Percentiles rank a stretch among this genome's conserved stretches.
Evolutionary conservation across 2,888 invertebrate species (phyloP).

Genomic region (Apantesis nais): DNA sequence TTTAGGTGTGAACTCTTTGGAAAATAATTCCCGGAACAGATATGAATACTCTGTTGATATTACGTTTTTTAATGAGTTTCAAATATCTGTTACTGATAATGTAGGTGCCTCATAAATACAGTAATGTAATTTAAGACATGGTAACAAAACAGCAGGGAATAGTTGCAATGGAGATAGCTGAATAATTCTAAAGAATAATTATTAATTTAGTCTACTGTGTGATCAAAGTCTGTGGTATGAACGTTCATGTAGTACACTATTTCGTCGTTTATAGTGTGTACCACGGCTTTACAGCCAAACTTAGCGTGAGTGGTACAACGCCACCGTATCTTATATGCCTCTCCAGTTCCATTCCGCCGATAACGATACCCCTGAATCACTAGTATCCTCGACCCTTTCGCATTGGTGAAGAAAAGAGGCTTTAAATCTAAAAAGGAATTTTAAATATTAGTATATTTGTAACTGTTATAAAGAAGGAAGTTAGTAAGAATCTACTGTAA

Average conservation of each 20-base stretch:
- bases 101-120: background rate
- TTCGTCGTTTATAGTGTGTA: constrained; percentile 50
- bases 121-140: background rate
- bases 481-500: background rate
- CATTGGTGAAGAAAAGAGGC: constrained; percentile 37
- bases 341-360: constrained; percentile 40
- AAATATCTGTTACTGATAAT: background rate
- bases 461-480: background rate
- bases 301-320: constrained; percentile 56
- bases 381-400: constrained; percentile 49
- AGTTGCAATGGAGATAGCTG: background rate
- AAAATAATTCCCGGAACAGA: background rate
- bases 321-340: constrained; percentile 50
- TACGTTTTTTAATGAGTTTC: background rate
- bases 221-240: constrained; percentile 45
- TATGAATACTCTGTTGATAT: background rate
- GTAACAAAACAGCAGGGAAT: background rate
- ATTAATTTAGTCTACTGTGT: background rate
- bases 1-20: background rate
- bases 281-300: constrained; percentile 48
- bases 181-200: background rate
- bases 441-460: background rate
- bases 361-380: constrained; percentile 48
- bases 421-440: constrained; percentile 32
- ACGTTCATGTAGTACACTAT: constrained; percentile 51